Conservation (phyloP, 2,113 vertebrate genomes). For the Austrofundulus limnaeus region DNA sequence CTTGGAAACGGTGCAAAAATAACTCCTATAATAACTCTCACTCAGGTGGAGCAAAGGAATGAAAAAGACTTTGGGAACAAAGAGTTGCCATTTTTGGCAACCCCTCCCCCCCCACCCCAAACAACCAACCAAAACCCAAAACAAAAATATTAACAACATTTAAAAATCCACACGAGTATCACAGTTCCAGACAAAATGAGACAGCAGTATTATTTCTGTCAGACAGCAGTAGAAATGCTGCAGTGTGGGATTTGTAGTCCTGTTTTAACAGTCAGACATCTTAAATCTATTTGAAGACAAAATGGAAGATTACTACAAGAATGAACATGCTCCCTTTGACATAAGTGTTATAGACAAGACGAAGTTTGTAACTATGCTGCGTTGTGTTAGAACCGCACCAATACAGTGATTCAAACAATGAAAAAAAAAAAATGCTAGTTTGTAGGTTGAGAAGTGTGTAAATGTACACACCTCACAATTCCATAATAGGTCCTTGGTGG, state of each 20-base stretch:
- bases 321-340: conserved; percentile 28
- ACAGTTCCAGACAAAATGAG: conserved; percentile 20
- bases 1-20: conserved; percentile 67
- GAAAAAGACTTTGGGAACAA: conserved; percentile 56
- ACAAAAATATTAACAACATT: conserved; percentile 11
- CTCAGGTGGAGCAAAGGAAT: conserved; percentile 31
- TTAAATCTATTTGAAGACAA: conserved; percentile 7
- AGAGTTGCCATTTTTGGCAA: conserved; percentile 60
- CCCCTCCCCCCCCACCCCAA: conserved; percentile 12
- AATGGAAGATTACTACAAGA: conserved; percentile 29
- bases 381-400: conserved; percentile 26
- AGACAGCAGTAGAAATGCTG: conserved; percentile 11
- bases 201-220: conserved; percentile 9
- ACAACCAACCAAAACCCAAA: conserved; percentile 10
- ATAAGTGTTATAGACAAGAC: conserved; percentile 31
- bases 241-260: conserved; percentile 15
- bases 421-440: conserved; percentile 9
- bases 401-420: conserved; percentile 26
- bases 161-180: conserved; percentile 23
- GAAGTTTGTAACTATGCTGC: conserved; percentile 31
- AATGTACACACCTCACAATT: not conserved
- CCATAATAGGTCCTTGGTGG: conserved; percentile 19
- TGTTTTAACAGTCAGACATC: not conserved
- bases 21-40: conserved; percentile 45
- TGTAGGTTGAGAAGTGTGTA: conserved; percentile 5